Conservation (phyloP, 1,140 invertebrate genomes). For the Venustaconcha ellipsiformis region DNA sequence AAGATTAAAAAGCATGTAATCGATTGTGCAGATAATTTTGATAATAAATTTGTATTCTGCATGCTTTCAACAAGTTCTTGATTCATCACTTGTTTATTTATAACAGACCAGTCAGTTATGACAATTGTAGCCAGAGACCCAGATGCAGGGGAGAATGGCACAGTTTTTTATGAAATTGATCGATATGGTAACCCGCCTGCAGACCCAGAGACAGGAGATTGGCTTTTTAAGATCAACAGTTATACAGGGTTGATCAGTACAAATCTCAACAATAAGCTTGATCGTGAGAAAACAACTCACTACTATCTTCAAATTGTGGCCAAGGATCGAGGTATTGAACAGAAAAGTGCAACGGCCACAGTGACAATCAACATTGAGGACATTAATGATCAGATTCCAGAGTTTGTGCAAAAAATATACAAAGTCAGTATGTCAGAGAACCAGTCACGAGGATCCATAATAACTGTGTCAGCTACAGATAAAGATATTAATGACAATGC, state of each 20-base stretch:
- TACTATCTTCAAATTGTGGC: conserved; percentile 73
- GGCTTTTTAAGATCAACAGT: conserved; percentile 40
- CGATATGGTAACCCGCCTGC: conserved; percentile 36
- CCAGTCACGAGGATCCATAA: conserved; percentile 46
- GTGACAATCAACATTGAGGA: conserved; percentile 81
- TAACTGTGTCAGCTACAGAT: conserved; percentile 53
- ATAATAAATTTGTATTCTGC: too few species aligned
- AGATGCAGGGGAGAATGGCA: conserved; percentile 52
- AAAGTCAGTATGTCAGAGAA: conserved; percentile 47
- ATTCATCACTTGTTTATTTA: conserved; percentile 14
- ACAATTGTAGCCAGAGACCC: conserved; percentile 91
- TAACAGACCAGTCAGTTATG: conserved; percentile 85
- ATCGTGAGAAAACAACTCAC: conserved; percentile 40
- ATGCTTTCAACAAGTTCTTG: too few species aligned
- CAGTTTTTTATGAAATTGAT: conserved; percentile 48
- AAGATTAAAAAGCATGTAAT: background rate
- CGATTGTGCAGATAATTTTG: background rate
- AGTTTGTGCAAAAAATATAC: conserved; percentile 50
- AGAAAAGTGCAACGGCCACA: conserved; percentile 69
- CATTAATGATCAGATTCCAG: conserved; percentile 45
- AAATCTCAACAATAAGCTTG: conserved; percentile 40
- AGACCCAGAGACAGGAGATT: conserved; percentile 23
- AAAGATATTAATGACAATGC: conserved; percentile 57
- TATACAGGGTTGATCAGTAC: conserved; percentile 49
- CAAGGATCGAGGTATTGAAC: conserved; percentile 84